Evolutionary conservation across 1,140 invertebrate species (phyloP).

Genomic region (Hyposmocoma kahamanoa): DNA sequence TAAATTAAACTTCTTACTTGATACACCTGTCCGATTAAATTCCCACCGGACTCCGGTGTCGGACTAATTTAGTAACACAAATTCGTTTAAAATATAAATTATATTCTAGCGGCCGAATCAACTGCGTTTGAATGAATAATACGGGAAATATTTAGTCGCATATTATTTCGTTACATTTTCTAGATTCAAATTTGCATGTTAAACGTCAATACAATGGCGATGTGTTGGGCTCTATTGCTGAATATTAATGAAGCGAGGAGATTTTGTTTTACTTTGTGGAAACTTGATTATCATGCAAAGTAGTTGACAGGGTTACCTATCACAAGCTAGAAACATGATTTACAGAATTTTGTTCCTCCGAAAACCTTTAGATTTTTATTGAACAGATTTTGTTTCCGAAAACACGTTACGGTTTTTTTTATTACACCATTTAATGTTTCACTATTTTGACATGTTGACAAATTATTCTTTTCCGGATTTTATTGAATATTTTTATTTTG

Average conservation of each 20-base stretch:
- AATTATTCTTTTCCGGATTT: no score
- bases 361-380: no score
- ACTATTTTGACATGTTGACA: no score
- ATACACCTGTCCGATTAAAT: conserved; percentile 49
- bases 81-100: conserved; percentile 70
- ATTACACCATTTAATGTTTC: no score
- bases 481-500: no score
- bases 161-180: conserved; percentile 67
- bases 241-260: conserved; percentile 65
- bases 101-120: conserved; percentile 58
- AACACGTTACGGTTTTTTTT: no score
- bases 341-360: no score
- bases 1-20: conserved; percentile 16
- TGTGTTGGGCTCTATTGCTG: conserved; percentile 64
- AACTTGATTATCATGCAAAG: conserved; percentile 71
- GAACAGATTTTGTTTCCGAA: no score
- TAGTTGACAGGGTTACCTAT: conserved; percentile 39
- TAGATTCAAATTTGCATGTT: conserved; percentile 71
- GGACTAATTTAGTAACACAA: conserved; percentile 59
- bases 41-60: conserved; percentile 35
- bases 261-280: conserved; percentile 71
- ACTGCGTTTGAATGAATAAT: conserved; percentile 66
- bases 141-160: conserved; percentile 62
- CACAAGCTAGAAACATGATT: no score
- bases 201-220: conserved; percentile 63